Percentiles rank a stretch among this genome's conserved stretches.
Evolutionary conservation across 2,113 vertebrate genomes (phyloP).

Genomic region (Thymallus thymallus): DNA sequence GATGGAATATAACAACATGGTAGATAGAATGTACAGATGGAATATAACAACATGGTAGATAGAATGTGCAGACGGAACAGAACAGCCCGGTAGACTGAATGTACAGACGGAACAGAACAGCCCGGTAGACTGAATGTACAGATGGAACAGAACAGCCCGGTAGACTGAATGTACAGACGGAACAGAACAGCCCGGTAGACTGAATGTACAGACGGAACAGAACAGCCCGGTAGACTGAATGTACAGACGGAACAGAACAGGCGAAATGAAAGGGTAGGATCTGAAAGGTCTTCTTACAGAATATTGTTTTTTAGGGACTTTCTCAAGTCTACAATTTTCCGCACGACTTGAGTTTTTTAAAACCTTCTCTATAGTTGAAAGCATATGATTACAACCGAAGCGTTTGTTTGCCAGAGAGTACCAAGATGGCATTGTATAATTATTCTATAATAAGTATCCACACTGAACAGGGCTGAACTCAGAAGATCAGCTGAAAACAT

Average conservation of each 20-base stretch:
- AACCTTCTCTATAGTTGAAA: constrained; percentile 53
- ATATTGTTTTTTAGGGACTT: constrained; percentile 25
- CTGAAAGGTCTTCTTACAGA: constrained; percentile 30
- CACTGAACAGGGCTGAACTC: constrained; percentile 36
- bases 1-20: too few species aligned
- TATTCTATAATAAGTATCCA: constrained; percentile 70
- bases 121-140: too few species aligned
- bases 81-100: too few species aligned
- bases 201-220: too few species aligned
- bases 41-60: too few species aligned
- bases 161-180: too few species aligned
- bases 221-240: too few species aligned
- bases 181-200: too few species aligned
- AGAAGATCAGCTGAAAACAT: constrained; percentile 60
- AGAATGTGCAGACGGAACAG: too few species aligned
- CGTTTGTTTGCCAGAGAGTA: constrained; percentile 58
- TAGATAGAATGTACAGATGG: too few species aligned
- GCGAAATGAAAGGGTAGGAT: background rate
- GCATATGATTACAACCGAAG: constrained; percentile 70
- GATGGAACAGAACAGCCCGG: too few species aligned
- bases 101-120: too few species aligned
- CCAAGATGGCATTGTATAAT: constrained; percentile 71
- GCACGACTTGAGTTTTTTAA: constrained; percentile 29
- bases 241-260: background rate
- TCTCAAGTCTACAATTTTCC: constrained; percentile 64